Evolutionary conservation across 2,113 vertebrate genomes (phyloP), one percentile per base, ranked within the genome.

Genomic region (Cacatua alba): DNA sequence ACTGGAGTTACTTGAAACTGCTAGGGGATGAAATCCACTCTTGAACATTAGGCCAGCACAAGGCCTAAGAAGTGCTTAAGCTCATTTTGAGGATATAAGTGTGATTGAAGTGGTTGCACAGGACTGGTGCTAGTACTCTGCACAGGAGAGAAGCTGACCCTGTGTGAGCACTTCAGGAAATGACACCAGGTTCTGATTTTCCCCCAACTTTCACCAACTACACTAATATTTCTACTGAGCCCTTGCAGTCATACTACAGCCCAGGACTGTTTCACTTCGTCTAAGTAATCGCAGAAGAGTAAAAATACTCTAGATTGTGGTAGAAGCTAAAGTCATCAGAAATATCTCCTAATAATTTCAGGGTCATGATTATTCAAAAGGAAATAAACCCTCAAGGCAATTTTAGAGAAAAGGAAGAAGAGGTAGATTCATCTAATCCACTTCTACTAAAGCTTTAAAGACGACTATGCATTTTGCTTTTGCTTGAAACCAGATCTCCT

Each of bases 141-240:
- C 48, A 33, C n/a, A 85, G 41, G 31, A 92, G 52, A 84, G 57
- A 72, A 82, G 57, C 25, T 76, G 71, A 78, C 82, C 88, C 43
- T 48, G 64, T 78, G 23, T 59, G 41, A 94, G 19, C n/a, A n/a
- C 59, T 91, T 93, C 91, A 90, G 94, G 94, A 95, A 95, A 87
- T 94, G 85, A 85, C 67, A 82, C 44, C 44, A 86, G 59, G 13
- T 94, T 86, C 71, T 64, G 77, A 87, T 94, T 91, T 89, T 65
- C 39, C 53, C 70, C 41, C 44, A 82, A 13, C 85, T 95, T 91
- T 97, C 92, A 95, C 17, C 83, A 96, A 35, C 77, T 91, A 59
- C 8, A 2, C n/a, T 89, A 92, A 92, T 82, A 93, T 76, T 92
- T 96, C 74, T 91, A 76, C n/a, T 16, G 25, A 75, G 62, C 25